These are phyloP conservation scores for Rhabditophanes sp. DNA, from an alignment of 2,888 invertebrate genomes.

Conservation along the genomic window DNA sequence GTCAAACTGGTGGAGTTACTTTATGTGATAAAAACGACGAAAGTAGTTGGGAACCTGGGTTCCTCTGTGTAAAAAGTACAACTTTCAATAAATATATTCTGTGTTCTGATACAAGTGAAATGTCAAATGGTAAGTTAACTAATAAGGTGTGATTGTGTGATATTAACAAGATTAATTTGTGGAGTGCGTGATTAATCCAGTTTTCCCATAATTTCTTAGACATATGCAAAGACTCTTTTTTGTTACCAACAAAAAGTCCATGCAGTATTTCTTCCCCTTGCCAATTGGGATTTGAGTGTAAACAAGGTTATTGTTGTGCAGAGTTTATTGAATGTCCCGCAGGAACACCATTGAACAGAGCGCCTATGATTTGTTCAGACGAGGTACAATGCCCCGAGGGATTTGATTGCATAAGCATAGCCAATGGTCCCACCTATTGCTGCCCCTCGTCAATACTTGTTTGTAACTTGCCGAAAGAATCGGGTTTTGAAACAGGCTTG, in stretches of 20 bases:
- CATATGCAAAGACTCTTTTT: no score
- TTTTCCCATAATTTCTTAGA: no score
- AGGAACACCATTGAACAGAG: conserved; percentile 35
- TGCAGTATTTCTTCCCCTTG: conserved; percentile 34
- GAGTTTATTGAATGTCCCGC: conserved; percentile 36
- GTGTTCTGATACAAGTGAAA: no score
- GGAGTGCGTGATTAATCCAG: no score
- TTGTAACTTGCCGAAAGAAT: conserved; percentile 14
- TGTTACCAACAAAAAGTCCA: no score
- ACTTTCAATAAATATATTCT: no score
- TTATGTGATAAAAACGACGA: conserved; percentile 36
- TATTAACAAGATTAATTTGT: no score
- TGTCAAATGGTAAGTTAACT: no score
- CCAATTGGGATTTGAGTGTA: conserved; percentile 32
- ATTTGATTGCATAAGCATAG: conserved; percentile 36
- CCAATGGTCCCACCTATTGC: no score
- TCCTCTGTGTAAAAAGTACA: no score
- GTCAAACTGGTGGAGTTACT: conserved; percentile 23
- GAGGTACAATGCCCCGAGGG: conserved; percentile 37
- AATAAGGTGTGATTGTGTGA: no score
- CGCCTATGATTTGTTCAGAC: conserved; percentile 26
- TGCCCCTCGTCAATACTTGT: conserved; percentile 14
- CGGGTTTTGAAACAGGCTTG: conserved; percentile 15
- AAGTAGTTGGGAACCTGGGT: no score
- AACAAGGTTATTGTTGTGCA: conserved; percentile 37